phyloP scores from a whole-genome alignment of 2,888 invertebrate species.

The Steinernema scapterisci region DNA sequence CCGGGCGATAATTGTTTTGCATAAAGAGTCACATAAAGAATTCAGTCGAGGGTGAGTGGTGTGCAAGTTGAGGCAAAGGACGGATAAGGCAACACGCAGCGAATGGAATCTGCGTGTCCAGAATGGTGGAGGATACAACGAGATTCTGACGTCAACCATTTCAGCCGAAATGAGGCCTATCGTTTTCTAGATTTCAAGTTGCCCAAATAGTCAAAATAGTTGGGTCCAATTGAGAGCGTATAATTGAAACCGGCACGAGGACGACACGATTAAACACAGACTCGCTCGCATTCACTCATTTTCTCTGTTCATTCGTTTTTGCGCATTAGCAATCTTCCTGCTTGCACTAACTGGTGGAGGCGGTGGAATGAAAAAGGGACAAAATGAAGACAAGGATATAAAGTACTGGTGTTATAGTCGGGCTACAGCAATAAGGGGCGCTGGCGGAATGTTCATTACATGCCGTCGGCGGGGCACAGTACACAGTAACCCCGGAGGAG shows the following conservation, averaged over 20 bases:
- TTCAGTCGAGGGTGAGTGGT: background rate
- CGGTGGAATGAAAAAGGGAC: slow-evolving; percentile 1
- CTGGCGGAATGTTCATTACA: too few relatives aligned
- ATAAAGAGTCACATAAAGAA: slow-evolving; percentile 26
- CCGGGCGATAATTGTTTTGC: slow-evolving; percentile 23
- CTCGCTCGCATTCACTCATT: slow-evolving; percentile 19
- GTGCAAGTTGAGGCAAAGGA: background rate
- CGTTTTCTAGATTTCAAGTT: slow-evolving; percentile 14
- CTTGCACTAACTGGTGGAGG: slow-evolving; percentile 22
- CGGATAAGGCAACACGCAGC: background rate
- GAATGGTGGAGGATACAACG: background rate
- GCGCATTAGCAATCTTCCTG: slow-evolving; percentile 20
- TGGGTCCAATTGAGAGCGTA: slow-evolving; percentile 25
- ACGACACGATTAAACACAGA: slow-evolving; percentile 28
- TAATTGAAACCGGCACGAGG: slow-evolving; percentile 33
- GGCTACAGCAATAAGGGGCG: too few relatives aligned
- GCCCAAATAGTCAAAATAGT: slow-evolving; percentile 30
- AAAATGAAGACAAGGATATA: slow-evolving; percentile 11
- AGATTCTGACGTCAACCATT: slow-evolving; percentile 13
- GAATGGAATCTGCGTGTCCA: background rate
- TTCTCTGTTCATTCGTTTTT: slow-evolving; percentile 27
- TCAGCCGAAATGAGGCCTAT: background rate
- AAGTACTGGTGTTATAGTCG: background rate
- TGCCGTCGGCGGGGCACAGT: too few relatives aligned
- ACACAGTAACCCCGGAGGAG: too few relatives aligned